A percentile compares a stretch with the other conserved stretches of the same genome.
Evolutionary conservation across 2,888 invertebrate genomes (phyloP).

Genomic region (Harpalus rufipes): DNA sequence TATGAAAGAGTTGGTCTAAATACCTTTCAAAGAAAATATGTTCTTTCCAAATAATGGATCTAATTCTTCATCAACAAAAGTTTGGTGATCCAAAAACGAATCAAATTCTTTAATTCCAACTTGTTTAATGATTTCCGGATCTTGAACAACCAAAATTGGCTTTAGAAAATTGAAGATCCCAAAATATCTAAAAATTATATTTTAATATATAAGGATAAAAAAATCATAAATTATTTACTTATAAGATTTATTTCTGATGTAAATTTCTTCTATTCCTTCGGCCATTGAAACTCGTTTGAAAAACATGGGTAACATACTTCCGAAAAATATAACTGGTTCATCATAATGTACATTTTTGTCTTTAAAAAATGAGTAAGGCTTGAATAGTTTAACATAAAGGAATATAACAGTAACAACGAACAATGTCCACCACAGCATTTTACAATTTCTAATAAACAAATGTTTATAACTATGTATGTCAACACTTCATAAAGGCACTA

Average conservation of each 20-base stretch:
- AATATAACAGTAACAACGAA: constrained; percentile 14
- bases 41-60: constrained; percentile 79
- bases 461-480: not conserved
- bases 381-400: constrained; percentile 19
- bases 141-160: constrained; percentile 78
- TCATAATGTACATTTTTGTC: constrained; percentile 17
- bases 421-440: constrained; percentile 51
- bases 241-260: not conserved
- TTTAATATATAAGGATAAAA: not conserved
- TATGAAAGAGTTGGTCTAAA: no score
- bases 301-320: constrained; percentile 23
- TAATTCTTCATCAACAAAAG: constrained; percentile 71
- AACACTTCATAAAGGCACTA: not conserved
- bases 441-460: not conserved
- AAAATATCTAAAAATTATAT: constrained; percentile 69
- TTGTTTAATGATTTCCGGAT: constrained; percentile 81
- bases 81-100: constrained; percentile 78
- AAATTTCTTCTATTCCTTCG: constrained; percentile 16
- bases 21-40: constrained; percentile 72
- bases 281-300: constrained; percentile 37
- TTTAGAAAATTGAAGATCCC: constrained; percentile 71
- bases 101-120: constrained; percentile 81
- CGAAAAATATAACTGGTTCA: constrained; percentile 39
- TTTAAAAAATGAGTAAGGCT: constrained; percentile 49
- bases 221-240: constrained; percentile 10